A percentile compares a stretch with the other conserved stretches of the same genome.
Conservation (phyloP, 2,797 vertebrate species). For the Lycodopsis pacificus region DNA sequence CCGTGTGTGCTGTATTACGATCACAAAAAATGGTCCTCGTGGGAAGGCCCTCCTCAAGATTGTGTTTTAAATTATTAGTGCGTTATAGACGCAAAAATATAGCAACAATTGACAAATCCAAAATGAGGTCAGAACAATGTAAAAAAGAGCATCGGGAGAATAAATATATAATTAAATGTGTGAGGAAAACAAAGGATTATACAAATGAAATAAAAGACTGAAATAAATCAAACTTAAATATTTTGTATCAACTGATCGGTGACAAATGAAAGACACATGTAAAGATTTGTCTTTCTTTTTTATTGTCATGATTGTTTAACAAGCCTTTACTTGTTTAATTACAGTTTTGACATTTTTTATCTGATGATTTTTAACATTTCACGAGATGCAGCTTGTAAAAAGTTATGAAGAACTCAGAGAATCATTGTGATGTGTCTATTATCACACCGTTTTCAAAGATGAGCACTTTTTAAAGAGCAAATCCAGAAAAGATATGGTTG, state of each 20-base stretch:
- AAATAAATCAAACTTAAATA: neutral
- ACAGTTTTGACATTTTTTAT: neutral
- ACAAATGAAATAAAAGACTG: neutral
- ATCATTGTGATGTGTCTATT: neutral
- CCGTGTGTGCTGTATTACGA: neutral
- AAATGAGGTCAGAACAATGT: neutral
- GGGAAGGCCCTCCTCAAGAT: neutral
- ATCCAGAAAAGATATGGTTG: neutral
- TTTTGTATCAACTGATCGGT: neutral
- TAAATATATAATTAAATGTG: neutral
- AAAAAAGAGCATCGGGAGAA: neutral
- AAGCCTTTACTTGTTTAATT: neutral
- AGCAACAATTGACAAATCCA: neutral
- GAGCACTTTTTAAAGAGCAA: neutral
- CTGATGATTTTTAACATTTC: neutral
- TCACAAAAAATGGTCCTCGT: no score
- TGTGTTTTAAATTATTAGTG: neutral
- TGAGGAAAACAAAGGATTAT: neutral
- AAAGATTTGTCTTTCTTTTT: neutral
- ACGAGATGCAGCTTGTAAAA: neutral
- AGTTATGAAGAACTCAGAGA: neutral
- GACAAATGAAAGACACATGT: neutral
- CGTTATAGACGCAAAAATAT: neutral
- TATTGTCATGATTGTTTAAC: neutral
- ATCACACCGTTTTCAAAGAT: neutral